phyloP scores from a whole-genome alignment of 1,140 invertebrate species.

The Drosophila malerkotliana region DNA sequence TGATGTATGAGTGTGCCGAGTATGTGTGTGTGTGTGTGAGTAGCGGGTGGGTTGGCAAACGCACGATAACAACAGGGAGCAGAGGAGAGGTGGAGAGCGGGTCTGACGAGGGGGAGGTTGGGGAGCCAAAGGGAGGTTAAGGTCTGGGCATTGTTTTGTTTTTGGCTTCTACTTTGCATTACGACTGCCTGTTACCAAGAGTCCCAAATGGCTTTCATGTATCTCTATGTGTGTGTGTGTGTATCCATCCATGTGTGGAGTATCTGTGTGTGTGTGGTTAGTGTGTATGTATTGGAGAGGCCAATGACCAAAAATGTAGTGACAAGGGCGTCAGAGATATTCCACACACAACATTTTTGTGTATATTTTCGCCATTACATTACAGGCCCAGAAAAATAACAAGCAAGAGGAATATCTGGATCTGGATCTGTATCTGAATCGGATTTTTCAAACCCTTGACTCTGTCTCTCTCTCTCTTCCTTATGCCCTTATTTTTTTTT shows the following conservation, averaged over 20 bases:
- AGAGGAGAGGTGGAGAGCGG: background rate
- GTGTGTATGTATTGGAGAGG: constrained; percentile 36
- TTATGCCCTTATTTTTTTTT: background rate
- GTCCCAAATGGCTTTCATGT: constrained; percentile 42
- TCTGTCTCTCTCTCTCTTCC: constrained; percentile 31
- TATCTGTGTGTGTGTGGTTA: constrained; percentile 3
- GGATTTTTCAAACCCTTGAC: constrained; percentile 27
- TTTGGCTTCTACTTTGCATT: constrained; percentile 35
- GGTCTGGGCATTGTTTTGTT: constrained; percentile 49
- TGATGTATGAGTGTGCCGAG: constrained; percentile 9
- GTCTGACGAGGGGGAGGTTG: background rate
- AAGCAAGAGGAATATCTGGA: background rate
- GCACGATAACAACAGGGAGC: constrained; percentile 60
- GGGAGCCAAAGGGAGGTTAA: constrained; percentile 17
- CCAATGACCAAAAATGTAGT: constrained; percentile 65
- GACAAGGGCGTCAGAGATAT: constrained; percentile 68
- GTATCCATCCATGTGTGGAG: constrained; percentile 4
- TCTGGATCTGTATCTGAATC: background rate
- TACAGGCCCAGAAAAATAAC: constrained; percentile 13
- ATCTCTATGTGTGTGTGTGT: background rate
- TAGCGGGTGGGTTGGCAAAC: constrained; percentile 70
- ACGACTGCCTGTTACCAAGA: constrained; percentile 50
- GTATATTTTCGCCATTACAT: constrained; percentile 42
- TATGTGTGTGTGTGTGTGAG: constrained; percentile 31
- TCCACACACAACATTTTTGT: constrained; percentile 31